phyloP scores from a whole-genome alignment of 2,888 invertebrate genomes.

The Idaea dimidiata region DNA sequence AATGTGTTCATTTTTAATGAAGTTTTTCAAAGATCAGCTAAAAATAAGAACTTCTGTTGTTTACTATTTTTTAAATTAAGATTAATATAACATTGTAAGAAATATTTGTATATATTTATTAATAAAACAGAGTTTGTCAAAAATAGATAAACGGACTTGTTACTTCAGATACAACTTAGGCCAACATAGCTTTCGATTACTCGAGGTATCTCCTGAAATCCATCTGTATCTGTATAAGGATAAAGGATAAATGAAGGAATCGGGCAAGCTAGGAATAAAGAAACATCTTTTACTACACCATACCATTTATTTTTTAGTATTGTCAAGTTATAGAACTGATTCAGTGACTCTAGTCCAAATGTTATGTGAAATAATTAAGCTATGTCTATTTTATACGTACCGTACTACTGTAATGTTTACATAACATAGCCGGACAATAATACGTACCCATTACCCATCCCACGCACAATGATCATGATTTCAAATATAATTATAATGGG shows the following conservation, averaged over 20 bases:
- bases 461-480: background rate
- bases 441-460: constrained; percentile 12
- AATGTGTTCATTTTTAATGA: background rate
- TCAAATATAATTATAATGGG: background rate
- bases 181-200: background rate
- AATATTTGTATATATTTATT: background rate
- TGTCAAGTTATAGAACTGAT: constrained; percentile 62
- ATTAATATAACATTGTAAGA: background rate
- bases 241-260: background rate
- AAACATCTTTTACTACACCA: constrained; percentile 54
- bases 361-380: constrained; percentile 16
- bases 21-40: too few species aligned
- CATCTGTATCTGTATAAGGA: background rate
- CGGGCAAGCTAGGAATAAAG: constrained; percentile 26
- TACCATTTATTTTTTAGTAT: constrained; percentile 72
- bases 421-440: background rate
- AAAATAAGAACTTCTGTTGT: background rate
- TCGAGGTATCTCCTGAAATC: background rate
- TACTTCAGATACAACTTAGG: background rate
- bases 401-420: constrained; percentile 6
- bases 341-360: constrained; percentile 17
- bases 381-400: constrained; percentile 17
- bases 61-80: background rate
- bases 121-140: background rate
- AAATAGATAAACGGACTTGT: background rate